Evolutionary conservation across 2,113 vertebrate species (phyloP), one percentile per base, ranked within the genome.

Genomic region (Misgurnus anguillicaudatus): DNA sequence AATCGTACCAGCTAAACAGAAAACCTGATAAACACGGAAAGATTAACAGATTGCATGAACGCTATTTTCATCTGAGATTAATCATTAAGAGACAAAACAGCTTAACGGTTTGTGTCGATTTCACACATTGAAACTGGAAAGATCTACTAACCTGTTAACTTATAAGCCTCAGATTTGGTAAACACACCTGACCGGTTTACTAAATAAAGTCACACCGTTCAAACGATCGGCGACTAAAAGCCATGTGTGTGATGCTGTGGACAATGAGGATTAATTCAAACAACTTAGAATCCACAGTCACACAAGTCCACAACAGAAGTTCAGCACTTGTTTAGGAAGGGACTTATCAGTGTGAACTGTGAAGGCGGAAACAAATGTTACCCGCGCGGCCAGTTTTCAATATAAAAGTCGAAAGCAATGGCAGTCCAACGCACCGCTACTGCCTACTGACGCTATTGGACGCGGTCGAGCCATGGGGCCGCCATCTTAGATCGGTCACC

Each of bases 311-410:
- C n/a, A 45, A 47, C 45, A 69, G 13, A 17, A 69, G 67, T 69
- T 73, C 6, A 31, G 10, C 42, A 62, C 41, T 47, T 61, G 71
- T 47, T 74, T 74, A 21, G 69, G 51, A 61, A 47, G 4, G 57
- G 21, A 62, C 41, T 73, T 42, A 6, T 0, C 24, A 31, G 21
- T 19, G n/a, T 2, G 6, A 45, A 71, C n/a, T 74, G 55, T 45
- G 71, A 62, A 74, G 57, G 19, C 21, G 2, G 57, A 74, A 61
- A 14, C 38, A 74, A 74, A 61, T 1, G 7, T 17, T 9, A 47
- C 36, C 16, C 2, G 57, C 7, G 41, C 41, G 0, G 0, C 4
- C 9, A 1, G 9, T 17, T 47, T 31, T 74, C 41, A 61, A 47
- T 0, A 62, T 62, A 74, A 62, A 62, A 45, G 71, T 74, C 57